Evolutionary conservation across 2,113 vertebrate species (phyloP).

Genomic region (Gambusia affinis): DNA sequence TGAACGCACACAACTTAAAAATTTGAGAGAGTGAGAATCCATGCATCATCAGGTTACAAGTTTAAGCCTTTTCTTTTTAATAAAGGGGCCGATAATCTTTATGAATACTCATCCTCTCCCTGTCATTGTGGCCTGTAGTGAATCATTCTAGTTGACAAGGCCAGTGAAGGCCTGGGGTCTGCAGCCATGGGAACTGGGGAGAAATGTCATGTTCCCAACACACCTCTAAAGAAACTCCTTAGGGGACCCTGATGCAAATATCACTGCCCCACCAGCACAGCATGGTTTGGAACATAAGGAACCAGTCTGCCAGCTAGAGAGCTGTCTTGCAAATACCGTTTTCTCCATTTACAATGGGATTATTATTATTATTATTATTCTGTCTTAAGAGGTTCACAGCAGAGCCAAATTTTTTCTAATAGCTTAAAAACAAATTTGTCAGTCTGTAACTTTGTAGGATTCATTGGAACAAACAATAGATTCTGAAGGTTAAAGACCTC

Average conservation of each 20-base stretch:
- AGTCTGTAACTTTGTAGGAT: neutral
- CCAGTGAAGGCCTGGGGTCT: slow-evolving; percentile 55
- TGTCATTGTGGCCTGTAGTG: slow-evolving; percentile 40
- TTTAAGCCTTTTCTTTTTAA: slow-evolving; percentile 34
- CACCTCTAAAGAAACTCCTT: slow-evolving; percentile 59
- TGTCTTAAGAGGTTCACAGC: neutral
- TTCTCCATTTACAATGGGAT: neutral
- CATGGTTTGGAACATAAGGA: slow-evolving; percentile 55
- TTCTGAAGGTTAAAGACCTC: neutral
- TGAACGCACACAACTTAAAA: slow-evolving; percentile 2
- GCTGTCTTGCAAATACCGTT: slow-evolving; percentile 15
- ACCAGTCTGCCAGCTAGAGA: slow-evolving; percentile 29
- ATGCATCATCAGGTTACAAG: slow-evolving; percentile 14
- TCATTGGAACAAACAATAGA: neutral
- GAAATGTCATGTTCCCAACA: slow-evolving; percentile 74
- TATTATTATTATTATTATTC: neutral
- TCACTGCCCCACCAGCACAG: slow-evolving; percentile 57
- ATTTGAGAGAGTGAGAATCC: slow-evolving; percentile 19
- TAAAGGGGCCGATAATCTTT: slow-evolving; percentile 36
- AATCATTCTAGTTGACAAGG: slow-evolving; percentile 69
- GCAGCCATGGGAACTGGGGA: slow-evolving; percentile 52
- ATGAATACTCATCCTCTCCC: slow-evolving; percentile 38
- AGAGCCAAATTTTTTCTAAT: neutral
- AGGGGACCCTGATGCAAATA: slow-evolving; percentile 68
- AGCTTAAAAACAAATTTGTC: neutral